Evolutionary conservation across 2,888 invertebrate species (phyloP).

Genomic region (Idaea aversata): DNA sequence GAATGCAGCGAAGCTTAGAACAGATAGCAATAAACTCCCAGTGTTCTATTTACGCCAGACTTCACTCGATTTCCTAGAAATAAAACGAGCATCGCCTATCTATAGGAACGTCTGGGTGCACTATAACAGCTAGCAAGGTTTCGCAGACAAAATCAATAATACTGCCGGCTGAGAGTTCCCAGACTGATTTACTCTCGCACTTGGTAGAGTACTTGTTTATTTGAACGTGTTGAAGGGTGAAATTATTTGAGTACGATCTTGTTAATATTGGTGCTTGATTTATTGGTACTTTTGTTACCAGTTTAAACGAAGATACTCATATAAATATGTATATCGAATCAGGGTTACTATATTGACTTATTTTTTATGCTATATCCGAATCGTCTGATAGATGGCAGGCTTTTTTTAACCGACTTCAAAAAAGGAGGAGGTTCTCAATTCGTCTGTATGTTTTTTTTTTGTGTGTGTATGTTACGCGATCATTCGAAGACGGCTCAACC

Average conservation of each 20-base stretch:
- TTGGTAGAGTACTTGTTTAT: not conserved
- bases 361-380: no score
- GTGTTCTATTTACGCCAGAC: not conserved
- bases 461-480: no score
- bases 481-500: no score
- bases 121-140: conserved; percentile 5
- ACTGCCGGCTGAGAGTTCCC: conserved; percentile 1
- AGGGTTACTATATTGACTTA: no score
- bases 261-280: not conserved
- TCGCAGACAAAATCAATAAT: conserved; percentile 1
- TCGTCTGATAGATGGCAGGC: no score
- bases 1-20: not conserved
- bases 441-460: no score
- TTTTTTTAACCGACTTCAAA: no score
- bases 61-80: conserved; percentile 9
- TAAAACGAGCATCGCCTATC: conserved; percentile 12
- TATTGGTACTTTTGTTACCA: not conserved
- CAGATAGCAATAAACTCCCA: not conserved
- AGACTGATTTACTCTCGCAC: not conserved
- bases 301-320: not conserved
- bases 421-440: no score
- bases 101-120: conserved; percentile 19
- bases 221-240: not conserved
- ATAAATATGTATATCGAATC: not conserved
- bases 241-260: conserved; percentile 12